A percentile compares a stretch with the other conserved stretches of the same genome.
Evolutionary conservation across 2,113 vertebrate species (phyloP).

Genomic region (Melierax canorus): DNA sequence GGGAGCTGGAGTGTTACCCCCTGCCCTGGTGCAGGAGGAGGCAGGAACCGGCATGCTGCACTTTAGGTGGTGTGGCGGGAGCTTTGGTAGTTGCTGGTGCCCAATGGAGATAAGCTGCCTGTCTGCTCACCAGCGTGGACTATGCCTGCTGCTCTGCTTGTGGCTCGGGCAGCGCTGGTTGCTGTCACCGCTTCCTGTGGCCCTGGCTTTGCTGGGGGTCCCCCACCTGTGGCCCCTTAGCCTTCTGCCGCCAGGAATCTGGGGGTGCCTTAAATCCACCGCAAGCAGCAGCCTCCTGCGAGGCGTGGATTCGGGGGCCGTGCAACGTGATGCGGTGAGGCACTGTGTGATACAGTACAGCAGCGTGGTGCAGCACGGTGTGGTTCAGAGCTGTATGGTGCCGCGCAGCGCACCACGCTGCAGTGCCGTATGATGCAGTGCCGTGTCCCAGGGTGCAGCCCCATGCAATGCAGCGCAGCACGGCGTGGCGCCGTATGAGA

Average conservation of each 20-base stretch:
- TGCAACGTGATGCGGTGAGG: accelerated
- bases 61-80: accelerated
- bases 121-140: neutral
- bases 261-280: neutral
- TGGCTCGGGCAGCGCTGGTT: neutral
- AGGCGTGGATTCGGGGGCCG: neutral
- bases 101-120: neutral
- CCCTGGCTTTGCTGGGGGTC: neutral
- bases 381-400: accelerated
- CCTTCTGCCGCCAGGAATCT: neutral
- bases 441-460: neutral
- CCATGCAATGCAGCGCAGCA: accelerated
- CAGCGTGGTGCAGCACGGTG: accelerated
- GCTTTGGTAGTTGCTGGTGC: neutral
- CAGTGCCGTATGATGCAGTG: neutral
- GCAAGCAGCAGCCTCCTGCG: neutral
- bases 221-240: neutral
- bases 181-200: accelerated
- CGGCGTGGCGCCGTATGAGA: too few species aligned
- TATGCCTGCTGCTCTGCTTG: neutral
- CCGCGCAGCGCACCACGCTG: accelerated
- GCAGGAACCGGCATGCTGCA: neutral
- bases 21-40: neutral
- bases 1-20: neutral
- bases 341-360: neutral